phyloP scores from a whole-genome alignment of 2,113 vertebrate species.

The Nothoprocta pentlandii region DNA sequence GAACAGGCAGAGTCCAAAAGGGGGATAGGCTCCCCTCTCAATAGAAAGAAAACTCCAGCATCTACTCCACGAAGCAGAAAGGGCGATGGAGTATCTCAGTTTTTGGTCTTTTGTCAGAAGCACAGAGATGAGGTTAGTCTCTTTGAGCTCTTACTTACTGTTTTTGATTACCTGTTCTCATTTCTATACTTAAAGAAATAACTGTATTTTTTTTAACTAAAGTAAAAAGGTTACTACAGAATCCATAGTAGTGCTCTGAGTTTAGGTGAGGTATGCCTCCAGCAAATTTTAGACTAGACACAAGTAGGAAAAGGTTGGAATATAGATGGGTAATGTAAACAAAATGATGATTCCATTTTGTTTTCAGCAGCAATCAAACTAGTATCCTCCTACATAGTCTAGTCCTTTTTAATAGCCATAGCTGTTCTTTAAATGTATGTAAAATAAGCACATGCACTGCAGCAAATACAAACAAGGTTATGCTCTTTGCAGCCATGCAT shows the following conservation, averaged over 20 bases:
- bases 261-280: not conserved
- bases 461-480: not conserved
- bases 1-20: conserved; percentile 77
- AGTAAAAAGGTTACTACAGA: not conserved
- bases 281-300: not conserved
- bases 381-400: not conserved
- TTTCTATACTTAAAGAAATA: not conserved
- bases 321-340: not conserved
- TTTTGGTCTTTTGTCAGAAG: conserved; percentile 87
- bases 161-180: not conserved
- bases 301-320: not conserved
- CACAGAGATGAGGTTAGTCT: conserved; percentile 85
- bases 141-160: not conserved
- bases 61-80: conserved; percentile 76
- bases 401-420: not conserved
- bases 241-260: not conserved
- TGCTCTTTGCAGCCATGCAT: not conserved
- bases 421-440: not conserved
- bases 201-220: not conserved
- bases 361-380: not conserved
- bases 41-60: conserved; percentile 74
- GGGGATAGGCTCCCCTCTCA: conserved; percentile 68
- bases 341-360: not conserved
- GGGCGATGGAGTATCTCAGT: conserved; percentile 79
- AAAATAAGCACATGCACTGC: not conserved